Conservation (phyloP, 2,797 vertebrate genomes). For the Sebastes trivittatus region DNA sequence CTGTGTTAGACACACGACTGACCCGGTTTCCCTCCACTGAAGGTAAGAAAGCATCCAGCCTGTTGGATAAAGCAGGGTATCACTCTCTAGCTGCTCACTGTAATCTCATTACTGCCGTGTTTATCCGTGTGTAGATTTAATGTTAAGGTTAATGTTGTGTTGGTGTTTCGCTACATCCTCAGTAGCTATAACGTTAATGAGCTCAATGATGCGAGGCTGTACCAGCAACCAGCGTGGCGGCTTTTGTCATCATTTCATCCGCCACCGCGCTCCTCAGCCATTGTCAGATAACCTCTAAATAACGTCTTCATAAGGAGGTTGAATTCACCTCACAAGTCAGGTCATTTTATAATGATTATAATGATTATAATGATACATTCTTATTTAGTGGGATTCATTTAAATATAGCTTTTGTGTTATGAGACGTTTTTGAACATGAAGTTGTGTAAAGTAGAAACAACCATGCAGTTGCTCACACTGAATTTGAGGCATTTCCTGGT, state of each 20-base stretch:
- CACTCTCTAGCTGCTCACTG: not conserved
- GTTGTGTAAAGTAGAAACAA: not conserved
- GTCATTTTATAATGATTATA: not conserved
- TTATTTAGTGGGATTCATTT: not conserved
- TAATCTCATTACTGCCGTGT: constrained; percentile 32
- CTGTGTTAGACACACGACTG: not conserved
- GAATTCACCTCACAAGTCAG: accelerated
- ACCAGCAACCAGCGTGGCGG: not conserved
- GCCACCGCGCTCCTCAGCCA: not conserved
- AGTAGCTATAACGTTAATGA: constrained; percentile 12
- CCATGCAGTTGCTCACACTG: not conserved
- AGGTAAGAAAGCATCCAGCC: constrained; percentile 65
- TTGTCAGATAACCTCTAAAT: not conserved
- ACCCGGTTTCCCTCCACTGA: not conserved
- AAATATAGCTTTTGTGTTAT: not conserved
- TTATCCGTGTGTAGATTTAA: constrained; percentile 26
- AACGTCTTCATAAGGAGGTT: not conserved
- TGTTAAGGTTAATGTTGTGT: constrained; percentile 3
- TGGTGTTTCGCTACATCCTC: constrained; percentile 14
- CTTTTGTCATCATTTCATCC: constrained; percentile 43
- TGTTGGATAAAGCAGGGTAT: constrained; percentile 38
- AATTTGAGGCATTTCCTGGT: not conserved
- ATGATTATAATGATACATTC: accelerated
- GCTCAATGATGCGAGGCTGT: not conserved
- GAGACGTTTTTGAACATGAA: not conserved